Conservation (phyloP, 2,113 vertebrate genomes). For the Mionectes macconnelli region DNA sequence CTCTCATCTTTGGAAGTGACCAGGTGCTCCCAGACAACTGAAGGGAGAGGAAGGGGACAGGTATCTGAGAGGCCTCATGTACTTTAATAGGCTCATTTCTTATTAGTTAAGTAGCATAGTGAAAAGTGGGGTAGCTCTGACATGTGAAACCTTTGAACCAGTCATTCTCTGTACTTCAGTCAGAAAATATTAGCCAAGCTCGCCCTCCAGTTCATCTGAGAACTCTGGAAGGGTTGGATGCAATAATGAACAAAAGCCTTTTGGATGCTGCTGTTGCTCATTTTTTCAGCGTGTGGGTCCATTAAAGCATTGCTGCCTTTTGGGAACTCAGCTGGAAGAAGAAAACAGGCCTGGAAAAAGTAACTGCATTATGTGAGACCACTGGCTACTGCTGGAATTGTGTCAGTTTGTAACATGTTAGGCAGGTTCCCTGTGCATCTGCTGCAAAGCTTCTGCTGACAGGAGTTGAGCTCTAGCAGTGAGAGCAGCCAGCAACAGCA, state of each 20-base stretch:
- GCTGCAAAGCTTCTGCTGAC: conserved; percentile 26
- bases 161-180: background rate
- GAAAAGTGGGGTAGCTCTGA: background rate
- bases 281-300: conserved; percentile 46
- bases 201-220: background rate
- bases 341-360: conserved; percentile 46
- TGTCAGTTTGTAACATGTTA: conserved; percentile 15
- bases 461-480: conserved; percentile 4
- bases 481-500: background rate
- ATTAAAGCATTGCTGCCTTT: conserved; percentile 43
- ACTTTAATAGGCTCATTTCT: background rate
- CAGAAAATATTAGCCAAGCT: background rate
- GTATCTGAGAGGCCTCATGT: background rate
- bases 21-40: background rate
- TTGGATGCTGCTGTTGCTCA: conserved; percentile 34
- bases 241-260: conserved; percentile 33
- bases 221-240: conserved; percentile 23
- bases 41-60: background rate
- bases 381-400: conserved; percentile 22
- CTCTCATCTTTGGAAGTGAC: background rate
- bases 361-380: conserved; percentile 46
- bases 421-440: conserved; percentile 15
- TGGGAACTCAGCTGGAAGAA: conserved; percentile 64
- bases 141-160: background rate
- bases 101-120: background rate